These are phyloP conservation scores for Melanerpes formicivorus DNA, from an alignment of 2,113 vertebrate genomes.

Conservation along the genomic window DNA sequence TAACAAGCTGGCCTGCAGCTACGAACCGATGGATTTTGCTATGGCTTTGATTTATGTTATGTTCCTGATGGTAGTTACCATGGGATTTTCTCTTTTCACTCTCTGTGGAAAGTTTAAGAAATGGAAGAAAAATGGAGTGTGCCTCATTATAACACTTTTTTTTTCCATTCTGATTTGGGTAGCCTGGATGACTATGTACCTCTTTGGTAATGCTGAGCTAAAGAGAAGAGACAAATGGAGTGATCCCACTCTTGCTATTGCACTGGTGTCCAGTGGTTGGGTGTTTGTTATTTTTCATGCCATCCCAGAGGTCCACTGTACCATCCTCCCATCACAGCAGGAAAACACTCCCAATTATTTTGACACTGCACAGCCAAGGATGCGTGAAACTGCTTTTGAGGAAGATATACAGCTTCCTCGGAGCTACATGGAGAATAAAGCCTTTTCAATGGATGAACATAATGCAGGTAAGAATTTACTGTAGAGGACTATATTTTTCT, in stretches of 20 bases:
- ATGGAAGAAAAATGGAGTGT: constrained; percentile 90
- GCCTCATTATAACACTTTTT: constrained; percentile 86
- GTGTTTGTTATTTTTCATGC: constrained; percentile 92
- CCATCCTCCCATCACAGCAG: constrained; percentile 88
- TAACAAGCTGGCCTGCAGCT: constrained; percentile 86
- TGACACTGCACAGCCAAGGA: constrained; percentile 91
- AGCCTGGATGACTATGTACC: constrained; percentile 94
- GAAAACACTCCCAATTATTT: constrained; percentile 95
- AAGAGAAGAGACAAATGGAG: constrained; percentile 85
- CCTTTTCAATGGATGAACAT: constrained; percentile 92
- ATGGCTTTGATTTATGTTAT: constrained; percentile 92
- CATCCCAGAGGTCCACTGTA: constrained; percentile 90
- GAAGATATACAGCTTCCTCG: constrained; percentile 93
- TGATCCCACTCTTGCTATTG: constrained; percentile 89
- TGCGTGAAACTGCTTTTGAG: constrained; percentile 95
- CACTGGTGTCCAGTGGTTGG: constrained; percentile 93
- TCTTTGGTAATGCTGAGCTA: constrained; percentile 87
- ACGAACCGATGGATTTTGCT: constrained; percentile 90
- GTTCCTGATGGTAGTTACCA: constrained; percentile 82
- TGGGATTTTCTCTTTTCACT: constrained; percentile 83
- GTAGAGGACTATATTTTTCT: neutral
- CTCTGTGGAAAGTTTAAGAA: constrained; percentile 91
- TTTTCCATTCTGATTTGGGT: constrained; percentile 92
- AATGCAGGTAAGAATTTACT: constrained; percentile 84
- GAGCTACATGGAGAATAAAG: constrained; percentile 96